A percentile compares a stretch with the other conserved stretches of the same genome.
Conservation (phyloP, 2,113 vertebrate species). For the Oceanodroma tethys region DNA sequence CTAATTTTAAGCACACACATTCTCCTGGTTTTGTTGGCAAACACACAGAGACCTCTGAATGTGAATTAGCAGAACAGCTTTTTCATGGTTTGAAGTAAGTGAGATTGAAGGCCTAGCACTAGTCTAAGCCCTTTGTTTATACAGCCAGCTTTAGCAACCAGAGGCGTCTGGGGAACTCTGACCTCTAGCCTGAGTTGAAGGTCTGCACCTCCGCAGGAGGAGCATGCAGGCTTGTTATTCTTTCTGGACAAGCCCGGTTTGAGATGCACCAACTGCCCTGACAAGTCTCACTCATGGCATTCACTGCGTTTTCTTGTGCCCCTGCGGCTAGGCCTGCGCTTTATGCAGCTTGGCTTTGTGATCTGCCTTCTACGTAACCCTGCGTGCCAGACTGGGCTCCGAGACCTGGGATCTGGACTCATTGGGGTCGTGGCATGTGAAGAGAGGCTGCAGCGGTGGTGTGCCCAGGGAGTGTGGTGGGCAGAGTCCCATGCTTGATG, state of each 20-base stretch:
- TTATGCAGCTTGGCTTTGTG: not conserved
- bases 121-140: not conserved
- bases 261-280: not conserved
- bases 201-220: not conserved
- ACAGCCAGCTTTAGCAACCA: not conserved
- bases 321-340: not conserved
- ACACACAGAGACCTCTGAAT: not conserved
- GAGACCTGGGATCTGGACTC: not conserved
- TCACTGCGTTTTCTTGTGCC: not conserved
- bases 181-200: not conserved
- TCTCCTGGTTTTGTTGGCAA: not conserved
- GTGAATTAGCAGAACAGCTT: not conserved
- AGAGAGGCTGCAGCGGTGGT: not conserved
- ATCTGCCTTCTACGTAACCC: not conserved
- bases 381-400: not conserved
- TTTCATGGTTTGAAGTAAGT: not conserved
- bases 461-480: not conserved
- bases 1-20: not conserved
- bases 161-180: not conserved
- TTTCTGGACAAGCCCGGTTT: not conserved
- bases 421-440: fast-evolving
- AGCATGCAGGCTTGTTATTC: not conserved
- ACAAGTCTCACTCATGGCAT: not conserved
- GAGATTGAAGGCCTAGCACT: not conserved
- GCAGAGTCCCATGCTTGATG: not conserved